Base-by-base conservation (phyloP, 2,113 vertebrate genomes). In the Sebastes schlegelii region DNA sequence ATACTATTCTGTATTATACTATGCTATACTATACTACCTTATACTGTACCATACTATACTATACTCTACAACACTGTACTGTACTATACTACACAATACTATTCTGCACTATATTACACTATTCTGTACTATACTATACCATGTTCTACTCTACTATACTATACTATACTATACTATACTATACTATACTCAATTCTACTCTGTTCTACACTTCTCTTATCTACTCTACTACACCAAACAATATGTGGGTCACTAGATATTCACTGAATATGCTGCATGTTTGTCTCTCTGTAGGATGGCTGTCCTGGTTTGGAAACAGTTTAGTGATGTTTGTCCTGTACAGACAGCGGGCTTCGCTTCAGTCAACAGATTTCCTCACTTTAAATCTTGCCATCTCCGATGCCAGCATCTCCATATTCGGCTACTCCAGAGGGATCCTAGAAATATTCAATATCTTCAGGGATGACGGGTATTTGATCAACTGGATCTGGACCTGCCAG, bases 231-330 rank as follows among this genome's bases (percentile, higher is more conserved):
- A 5, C 19, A 73, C 26, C 1, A 42, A n/a, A 63, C 14, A 42
- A n/a, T 66, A 55, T 67, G 19, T 40, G 40, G 11, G 9, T 65
- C 2, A 43, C 45, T 66, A 8, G 9, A 21, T 76, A 21, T 52
- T 46, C 10, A 19, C 19, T 40, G 8, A 67, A 12, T 34, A 51
- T 60, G n/a, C 12, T 64, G 26, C 69, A 1, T 84, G 40, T 85
- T 40, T 89, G 6, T 70, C 65, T 92, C 77, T 88, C 79, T 61
- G 66, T 63, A 97, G 96, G 96, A 58, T 97, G 96, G 96, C 88
- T 96, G 46, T 97, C 97, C 70, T 98, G 96, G 97, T 96, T 97
- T 92, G 95, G 96, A 84, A 98, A 97, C 93, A 97, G 96, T 83
- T 83, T 96, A 73, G 96, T 97, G 87, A 96, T 97, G 77, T 96